Percentiles rank a stretch among this genome's conserved stretches.
phyloP scores from a whole-genome alignment of 2,888 invertebrate genomes.

The Drosophila paranaensis region DNA sequence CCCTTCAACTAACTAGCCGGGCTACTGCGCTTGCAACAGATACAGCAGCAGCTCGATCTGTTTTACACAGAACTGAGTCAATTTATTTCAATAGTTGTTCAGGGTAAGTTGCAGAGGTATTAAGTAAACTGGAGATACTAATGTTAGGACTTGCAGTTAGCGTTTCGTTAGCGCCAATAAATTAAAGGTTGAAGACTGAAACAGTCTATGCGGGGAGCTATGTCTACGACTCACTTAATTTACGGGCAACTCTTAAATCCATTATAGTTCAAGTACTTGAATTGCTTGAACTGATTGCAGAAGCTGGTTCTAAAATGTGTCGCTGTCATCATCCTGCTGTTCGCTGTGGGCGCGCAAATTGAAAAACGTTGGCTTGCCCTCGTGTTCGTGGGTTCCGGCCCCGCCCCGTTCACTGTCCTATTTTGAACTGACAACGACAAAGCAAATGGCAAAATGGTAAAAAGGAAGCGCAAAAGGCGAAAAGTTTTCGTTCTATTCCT shows the following conservation, averaged over 20 bases:
- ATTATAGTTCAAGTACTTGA: conserved; percentile 50
- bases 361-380: conserved; percentile 27
- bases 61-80: too few species aligned
- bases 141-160: too few species aligned
- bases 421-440: conserved; percentile 41
- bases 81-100: not conserved
- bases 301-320: conserved; percentile 19
- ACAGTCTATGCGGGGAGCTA: not conserved
- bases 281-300: conserved; percentile 45
- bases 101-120: not conserved
- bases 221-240: conserved; percentile 5
- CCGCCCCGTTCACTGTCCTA: not conserved
- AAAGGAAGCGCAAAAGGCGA: conserved; percentile 48
- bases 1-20: not conserved
- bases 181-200: not conserved
- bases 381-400: not conserved
- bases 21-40: not conserved
- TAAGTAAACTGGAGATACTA: too few species aligned
- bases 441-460: conserved; percentile 33
- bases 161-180: too few species aligned
- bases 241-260: conserved; percentile 32
- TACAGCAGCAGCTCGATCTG: too few species aligned
- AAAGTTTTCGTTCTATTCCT: conserved; percentile 45
- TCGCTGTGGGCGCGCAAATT: conserved; percentile 38
- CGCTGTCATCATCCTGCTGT: conserved; percentile 18